These are phyloP conservation scores for Poeciliopsis turrubarensis DNA, from an alignment of 2,113 vertebrate species.

Conservation along the genomic window DNA sequence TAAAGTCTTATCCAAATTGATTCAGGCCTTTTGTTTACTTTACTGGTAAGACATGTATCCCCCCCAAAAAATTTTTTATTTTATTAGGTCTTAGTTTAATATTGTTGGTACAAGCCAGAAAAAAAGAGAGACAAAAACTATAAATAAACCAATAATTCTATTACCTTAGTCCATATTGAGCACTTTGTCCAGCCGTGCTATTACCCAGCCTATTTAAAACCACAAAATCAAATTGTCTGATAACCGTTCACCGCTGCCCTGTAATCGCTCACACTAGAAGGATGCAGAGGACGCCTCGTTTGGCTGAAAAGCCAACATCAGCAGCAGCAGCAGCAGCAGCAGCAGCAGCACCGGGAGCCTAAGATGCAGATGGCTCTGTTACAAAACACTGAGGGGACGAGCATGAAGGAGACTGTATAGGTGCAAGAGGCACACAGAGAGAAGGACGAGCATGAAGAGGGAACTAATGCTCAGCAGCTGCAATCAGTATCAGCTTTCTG, in stretches of 20 bases:
- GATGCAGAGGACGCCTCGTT: slow-evolving; percentile 11
- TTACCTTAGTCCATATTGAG: too few species aligned
- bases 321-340: slow-evolving; percentile 38
- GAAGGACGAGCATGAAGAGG: slow-evolving; percentile 52
- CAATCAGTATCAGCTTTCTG: slow-evolving; percentile 69
- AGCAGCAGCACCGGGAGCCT: slow-evolving; percentile 29
- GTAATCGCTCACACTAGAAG: slow-evolving; percentile 18
- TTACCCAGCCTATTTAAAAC: too few species aligned
- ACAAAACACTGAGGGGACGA: slow-evolving; percentile 23
- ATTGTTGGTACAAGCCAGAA: too few species aligned
- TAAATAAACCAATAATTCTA: too few species aligned
- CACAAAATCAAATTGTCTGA: too few species aligned
- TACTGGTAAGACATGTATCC: too few species aligned
- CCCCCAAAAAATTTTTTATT: too few species aligned
- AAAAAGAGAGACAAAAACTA: too few species aligned
- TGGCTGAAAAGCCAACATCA: slow-evolving; percentile 44
- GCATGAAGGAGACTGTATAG: slow-evolving; percentile 11
- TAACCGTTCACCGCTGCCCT: slow-evolving; percentile 1
- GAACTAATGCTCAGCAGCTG: slow-evolving; percentile 67
- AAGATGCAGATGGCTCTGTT: slow-evolving; percentile 29
- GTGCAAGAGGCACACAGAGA: not conserved
- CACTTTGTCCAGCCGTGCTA: too few species aligned
- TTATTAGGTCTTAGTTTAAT: too few species aligned
- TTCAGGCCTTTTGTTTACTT: too few species aligned
- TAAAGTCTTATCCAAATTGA: too few species aligned